Conservation (phyloP, 2,113 vertebrate genomes). For the Gopherus evgoodei region DNA sequence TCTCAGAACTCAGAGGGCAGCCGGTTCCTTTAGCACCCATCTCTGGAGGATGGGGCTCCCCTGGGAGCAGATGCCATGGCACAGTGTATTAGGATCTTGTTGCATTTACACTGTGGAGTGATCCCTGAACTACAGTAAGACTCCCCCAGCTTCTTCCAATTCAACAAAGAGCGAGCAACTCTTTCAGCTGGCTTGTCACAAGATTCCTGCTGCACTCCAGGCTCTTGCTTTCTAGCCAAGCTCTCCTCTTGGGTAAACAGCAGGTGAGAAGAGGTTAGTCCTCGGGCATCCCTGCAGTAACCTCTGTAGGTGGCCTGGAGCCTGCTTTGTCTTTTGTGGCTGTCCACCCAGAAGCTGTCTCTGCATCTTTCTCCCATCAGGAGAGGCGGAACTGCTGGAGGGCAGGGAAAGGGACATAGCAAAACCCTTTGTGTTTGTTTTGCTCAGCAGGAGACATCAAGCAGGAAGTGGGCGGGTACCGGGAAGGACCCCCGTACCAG, state of each 20-base stretch:
- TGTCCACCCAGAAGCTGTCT: neutral
- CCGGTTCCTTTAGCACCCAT: neutral
- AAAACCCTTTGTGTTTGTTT: neutral
- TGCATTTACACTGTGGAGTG: neutral
- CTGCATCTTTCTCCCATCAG: neutral
- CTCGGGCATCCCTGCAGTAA: neutral
- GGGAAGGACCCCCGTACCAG: slow-evolving; percentile 94
- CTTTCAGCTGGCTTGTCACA: neutral
- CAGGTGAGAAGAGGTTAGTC: neutral
- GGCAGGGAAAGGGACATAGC: neutral
- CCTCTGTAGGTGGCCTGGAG: neutral
- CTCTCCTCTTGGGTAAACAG: neutral
- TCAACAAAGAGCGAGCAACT: neutral
- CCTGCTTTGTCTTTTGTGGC: neutral
- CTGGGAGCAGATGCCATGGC: neutral
- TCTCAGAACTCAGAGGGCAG: neutral
- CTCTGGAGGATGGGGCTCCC: neutral
- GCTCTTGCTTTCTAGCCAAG: neutral
- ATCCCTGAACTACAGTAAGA: neutral
- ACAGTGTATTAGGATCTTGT: neutral
- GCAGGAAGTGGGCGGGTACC: slow-evolving; percentile 87
- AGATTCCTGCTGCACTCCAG: neutral
- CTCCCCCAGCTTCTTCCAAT: neutral
- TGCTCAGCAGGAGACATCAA: slow-evolving; percentile 88
- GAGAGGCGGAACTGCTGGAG: neutral